These are phyloP conservation scores for Crossoptilon crossoptilon DNA, from an alignment of 2,797 vertebrate species.

Conservation along the genomic window DNA sequence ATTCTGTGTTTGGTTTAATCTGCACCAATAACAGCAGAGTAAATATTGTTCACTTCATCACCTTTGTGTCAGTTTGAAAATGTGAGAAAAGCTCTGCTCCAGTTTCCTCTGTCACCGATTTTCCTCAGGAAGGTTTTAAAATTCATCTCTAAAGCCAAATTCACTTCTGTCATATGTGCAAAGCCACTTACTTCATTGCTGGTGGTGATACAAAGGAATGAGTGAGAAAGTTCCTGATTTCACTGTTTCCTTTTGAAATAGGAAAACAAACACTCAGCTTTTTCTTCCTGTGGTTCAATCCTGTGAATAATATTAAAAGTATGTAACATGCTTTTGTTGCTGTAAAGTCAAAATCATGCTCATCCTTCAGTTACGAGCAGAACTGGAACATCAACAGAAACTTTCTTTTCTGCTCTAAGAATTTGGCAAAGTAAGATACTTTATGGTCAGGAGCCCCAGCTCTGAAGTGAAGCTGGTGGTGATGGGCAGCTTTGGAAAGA, in stretches of 20 bases:
- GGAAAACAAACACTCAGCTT: not conserved
- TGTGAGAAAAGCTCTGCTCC: not conserved
- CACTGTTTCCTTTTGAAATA: not conserved
- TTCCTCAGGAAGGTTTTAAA: not conserved
- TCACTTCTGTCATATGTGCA: not conserved
- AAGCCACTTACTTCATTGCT: not conserved
- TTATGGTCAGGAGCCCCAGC: not conserved
- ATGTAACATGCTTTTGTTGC: not conserved
- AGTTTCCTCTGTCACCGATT: not conserved
- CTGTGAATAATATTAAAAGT: not conserved
- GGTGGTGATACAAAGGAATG: rapidly evolving
- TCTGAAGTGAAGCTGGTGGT: not conserved
- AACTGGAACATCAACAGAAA: not conserved
- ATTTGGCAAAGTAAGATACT: not conserved
- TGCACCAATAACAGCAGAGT: not conserved
- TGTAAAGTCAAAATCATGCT: rapidly evolving
- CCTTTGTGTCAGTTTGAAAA: not conserved
- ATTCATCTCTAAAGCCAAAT: not conserved
- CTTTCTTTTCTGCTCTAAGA: not conserved
- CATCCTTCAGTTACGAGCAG: not conserved
- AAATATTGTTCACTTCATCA: slow-evolving; percentile 14
- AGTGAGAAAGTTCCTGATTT: not conserved
- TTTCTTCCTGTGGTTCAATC: not conserved
- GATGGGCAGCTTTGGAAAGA: not conserved
- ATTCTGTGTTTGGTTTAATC: not conserved